These are phyloP conservation scores for Bombylius discolor DNA, from an alignment of 2,888 invertebrate species.

Conservation along the genomic window DNA sequence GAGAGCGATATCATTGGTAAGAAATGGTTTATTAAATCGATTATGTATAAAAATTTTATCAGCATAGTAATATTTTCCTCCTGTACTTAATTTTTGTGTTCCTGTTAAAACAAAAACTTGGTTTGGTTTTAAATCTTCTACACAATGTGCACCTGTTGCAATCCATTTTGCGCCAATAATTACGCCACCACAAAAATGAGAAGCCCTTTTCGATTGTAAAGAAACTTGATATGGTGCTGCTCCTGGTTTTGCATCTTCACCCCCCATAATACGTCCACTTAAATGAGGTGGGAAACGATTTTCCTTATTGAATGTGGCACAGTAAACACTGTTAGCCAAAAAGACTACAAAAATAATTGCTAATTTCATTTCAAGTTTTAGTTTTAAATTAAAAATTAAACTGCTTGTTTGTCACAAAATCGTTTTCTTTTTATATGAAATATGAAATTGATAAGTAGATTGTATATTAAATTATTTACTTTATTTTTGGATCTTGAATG, in stretches of 20 bases:
- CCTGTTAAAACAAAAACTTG: constrained; percentile 26
- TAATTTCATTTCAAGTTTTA: too few relatives aligned
- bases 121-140: constrained; percentile 22
- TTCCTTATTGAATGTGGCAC: too few relatives aligned
- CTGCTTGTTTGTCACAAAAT: too few relatives aligned
- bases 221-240: constrained; percentile 29
- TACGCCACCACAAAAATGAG: constrained; percentile 31
- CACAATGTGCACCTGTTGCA: constrained; percentile 31
- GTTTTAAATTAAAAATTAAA: too few relatives aligned
- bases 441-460: too few relatives aligned
- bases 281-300: not conserved
- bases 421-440: too few relatives aligned
- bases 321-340: too few relatives aligned
- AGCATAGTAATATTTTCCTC: constrained; percentile 22
- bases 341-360: too few relatives aligned
- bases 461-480: too few relatives aligned
- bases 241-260: constrained; percentile 3
- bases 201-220: constrained; percentile 25
- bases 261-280: constrained; percentile 1
- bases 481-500: too few relatives aligned
- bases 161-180: constrained; percentile 27
- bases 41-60: constrained; percentile 22
- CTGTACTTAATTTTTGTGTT: constrained; percentile 25
- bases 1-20: constrained; percentile 54
- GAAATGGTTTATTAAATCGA: constrained; percentile 19